Evolutionary conservation across 2,888 invertebrate genomes (phyloP), one percentile per base, ranked within the genome.

Genomic region (Smittia sp.): DNA sequence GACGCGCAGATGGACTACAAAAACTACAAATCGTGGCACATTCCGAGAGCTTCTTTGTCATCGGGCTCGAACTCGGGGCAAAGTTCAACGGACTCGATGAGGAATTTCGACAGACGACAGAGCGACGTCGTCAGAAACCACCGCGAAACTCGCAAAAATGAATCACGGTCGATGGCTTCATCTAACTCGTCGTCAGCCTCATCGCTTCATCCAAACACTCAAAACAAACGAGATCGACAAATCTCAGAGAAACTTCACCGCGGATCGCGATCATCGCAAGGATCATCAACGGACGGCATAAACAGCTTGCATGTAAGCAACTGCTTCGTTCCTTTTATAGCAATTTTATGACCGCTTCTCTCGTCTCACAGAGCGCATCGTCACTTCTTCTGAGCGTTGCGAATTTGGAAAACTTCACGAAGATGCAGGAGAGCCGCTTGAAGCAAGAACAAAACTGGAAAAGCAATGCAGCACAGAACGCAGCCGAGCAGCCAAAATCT

Each of bases 71-170:
- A 39, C n/a, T 67, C 67, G 3, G 22, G 38, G 7, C 41, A 67
- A 3, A 67, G 67, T 46, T 67, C 67, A 20, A 67, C 67, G 13
- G 67, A 67, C n/a, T 67, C 67, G 22, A 67, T 41, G 22, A 41
- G 15, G 15, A 67, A 11, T 24, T 22, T 46, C n/a, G 27, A 65
- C 1, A 24, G 27, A 25, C 20, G 46, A 67, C 15, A 67, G n/a
- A 46, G 67, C 20, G 32, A 67, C 24, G 18, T 20, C 18, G 41
- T 46, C 1, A n/a, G 15, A 20, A 65, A 39, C 46, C 20, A 67
- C 13, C 22, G 9, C 11, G 22, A 22, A 41, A 46, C 39, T 22
- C 22, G 9, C 11, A 41, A 22, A 41, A 46, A 67, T 41, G 67
- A 46, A 20, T 38, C 67, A n/a, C 38, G 18, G 4, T 41, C 41